Base-by-base conservation (phyloP, 2,113 vertebrate species). In the Chroicocephalus ridibundus region DNA sequence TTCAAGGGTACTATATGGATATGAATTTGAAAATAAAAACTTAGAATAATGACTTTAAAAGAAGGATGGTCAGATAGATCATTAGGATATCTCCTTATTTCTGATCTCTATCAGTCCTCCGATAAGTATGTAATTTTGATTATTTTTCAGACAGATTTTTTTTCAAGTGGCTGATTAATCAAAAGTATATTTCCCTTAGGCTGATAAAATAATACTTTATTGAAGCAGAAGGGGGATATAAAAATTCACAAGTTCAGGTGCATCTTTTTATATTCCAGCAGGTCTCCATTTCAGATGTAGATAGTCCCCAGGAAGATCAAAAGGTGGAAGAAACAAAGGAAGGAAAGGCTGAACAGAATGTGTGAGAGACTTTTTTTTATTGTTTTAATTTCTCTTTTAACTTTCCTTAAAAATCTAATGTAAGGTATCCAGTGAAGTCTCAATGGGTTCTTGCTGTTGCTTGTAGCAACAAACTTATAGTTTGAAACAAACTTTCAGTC, bases 251-350 rank as follows among this genome's bases (percentile, higher is more conserved):
- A 5, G n/a, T 74, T 95, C 82, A 72, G 26, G 47, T 82, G 3
- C 10, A 47, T 93, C 16, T 88, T 79, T 79, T 85, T 94, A 29
- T 83, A 61, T 97, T 97, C 83, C 88, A 96, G 69, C 34, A 97
- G 69, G 47, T 82, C 22, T 71, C 79, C 15, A 12, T 74, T 77
- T 87, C 79, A 85, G 77, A 86, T 52, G 19, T 70, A 65, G 49
- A 47, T 13, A 62, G 51, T 91, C n/a, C 77, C 17, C 82, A 64
- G 46, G 77, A 95, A 82, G 84, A 93, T 46, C 52, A 79, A 27
- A 11, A 71, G 2, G 15, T 27, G 12, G 61, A 65, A 42, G 31
- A 47, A 62, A 17, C 9, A 38, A 90, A 94, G 78, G 26, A 78
- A 78, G 72, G 62, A 40, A 84, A 83, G 11, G 13, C 60, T 68